Percentiles rank a stretch among this genome's conserved stretches.
phyloP scores from a whole-genome alignment of 2,113 vertebrate genomes.

The Mirza zaza region DNA sequence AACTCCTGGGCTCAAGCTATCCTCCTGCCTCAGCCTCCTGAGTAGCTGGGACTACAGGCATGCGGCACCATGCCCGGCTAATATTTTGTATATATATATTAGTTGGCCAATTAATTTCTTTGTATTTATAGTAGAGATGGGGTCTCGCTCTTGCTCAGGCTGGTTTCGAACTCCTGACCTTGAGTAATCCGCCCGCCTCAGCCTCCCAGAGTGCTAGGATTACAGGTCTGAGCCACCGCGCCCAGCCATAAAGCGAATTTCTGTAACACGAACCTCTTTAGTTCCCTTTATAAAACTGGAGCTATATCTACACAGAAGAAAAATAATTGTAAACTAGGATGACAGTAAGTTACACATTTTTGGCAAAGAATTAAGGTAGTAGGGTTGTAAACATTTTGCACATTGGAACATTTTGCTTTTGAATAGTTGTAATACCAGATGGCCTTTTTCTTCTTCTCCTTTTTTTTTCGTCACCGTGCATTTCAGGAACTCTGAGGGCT shows the following conservation, averaged over 20 bases:
- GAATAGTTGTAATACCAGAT: background rate
- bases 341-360: conserved; percentile 7
- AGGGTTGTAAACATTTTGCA: background rate
- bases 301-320: background rate
- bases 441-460: background rate
- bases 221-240: too few species aligned
- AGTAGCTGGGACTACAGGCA: too few species aligned
- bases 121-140: too few species aligned
- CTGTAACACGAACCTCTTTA: background rate
- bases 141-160: too few species aligned
- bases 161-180: too few species aligned
- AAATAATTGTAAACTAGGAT: background rate
- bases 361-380: background rate
- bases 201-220: too few species aligned
- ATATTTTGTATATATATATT: too few species aligned
- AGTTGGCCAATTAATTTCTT: too few species aligned
- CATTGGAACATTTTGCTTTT: background rate
- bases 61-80: too few species aligned
- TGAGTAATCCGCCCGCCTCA: too few species aligned
- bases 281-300: background rate
- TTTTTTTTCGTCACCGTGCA: background rate
- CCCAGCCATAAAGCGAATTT: background rate
- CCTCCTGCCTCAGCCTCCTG: too few species aligned
- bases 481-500: background rate
- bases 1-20: too few species aligned